Percentiles rank a stretch among this genome's conserved stretches.
Conservation (phyloP, 2,797 vertebrate species). For the Hylomyscus alleni region DNA sequence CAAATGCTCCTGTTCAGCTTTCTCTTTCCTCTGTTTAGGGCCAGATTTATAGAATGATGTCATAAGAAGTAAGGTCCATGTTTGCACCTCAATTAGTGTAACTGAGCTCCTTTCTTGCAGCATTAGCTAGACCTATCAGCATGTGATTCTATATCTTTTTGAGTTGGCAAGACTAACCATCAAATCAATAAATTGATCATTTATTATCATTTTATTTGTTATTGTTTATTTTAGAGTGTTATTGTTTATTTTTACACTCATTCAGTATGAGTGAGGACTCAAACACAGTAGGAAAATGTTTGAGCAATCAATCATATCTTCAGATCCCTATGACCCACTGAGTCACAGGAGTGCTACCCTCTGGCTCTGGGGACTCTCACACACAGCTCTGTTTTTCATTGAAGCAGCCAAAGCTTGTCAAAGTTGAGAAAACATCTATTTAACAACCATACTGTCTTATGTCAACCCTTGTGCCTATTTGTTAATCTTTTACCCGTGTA, state of each 20-base stretch:
- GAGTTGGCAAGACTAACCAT: background rate
- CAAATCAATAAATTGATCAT: background rate
- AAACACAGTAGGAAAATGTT: background rate
- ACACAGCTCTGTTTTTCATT: background rate
- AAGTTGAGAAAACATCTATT: conserved; percentile 11
- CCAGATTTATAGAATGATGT: background rate
- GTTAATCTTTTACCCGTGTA: conserved; percentile 21
- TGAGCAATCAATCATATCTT: background rate
- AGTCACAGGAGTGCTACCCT: background rate
- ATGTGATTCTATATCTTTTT: background rate
- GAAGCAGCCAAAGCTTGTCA: background rate
- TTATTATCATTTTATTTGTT: background rate
- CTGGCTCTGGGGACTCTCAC: background rate
- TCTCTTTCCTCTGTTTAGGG: background rate
- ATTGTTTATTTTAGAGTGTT: background rate
- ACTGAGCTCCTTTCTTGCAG: background rate
- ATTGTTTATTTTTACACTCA: too few relatives aligned
- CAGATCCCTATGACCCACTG: background rate
- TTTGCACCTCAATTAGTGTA: background rate
- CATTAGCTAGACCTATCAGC: too few relatives aligned
- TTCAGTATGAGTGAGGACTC: background rate
- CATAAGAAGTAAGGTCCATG: background rate
- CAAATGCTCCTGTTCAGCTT: too few relatives aligned
- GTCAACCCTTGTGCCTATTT: background rate
- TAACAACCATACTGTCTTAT: conserved; percentile 34